A percentile compares a stretch with the other conserved stretches of the same genome.
Conservation (phyloP, 2,113 vertebrate species). For the Epinephelus cyanopodus region DNA sequence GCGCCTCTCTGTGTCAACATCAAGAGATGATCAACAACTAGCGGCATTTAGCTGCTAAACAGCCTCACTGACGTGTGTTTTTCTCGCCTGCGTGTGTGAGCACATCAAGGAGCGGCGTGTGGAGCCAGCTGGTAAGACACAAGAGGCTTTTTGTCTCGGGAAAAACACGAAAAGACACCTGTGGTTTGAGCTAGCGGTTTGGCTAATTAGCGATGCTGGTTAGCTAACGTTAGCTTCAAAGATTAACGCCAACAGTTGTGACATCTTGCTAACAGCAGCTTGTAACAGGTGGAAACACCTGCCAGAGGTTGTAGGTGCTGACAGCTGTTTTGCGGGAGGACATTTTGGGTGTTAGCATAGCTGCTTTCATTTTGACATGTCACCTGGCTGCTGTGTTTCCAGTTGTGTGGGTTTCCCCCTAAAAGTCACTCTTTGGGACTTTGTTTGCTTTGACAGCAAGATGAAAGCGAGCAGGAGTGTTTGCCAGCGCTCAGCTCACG, state of each 20-base stretch:
- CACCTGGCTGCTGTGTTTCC: no score
- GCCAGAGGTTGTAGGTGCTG: background rate
- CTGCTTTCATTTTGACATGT: constrained; percentile 14
- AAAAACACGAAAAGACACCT: constrained; percentile 8
- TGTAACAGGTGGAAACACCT: background rate
- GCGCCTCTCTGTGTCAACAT: constrained; percentile 50
- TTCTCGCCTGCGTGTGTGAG: background rate
- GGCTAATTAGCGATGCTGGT: constrained; percentile 14
- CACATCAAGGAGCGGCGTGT: fast-evolving
- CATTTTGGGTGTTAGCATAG: fast-evolving
- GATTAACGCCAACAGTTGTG: background rate
- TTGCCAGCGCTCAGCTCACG: background rate
- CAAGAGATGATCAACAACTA: constrained; percentile 18
- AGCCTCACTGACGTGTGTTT: fast-evolving
- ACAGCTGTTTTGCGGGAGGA: fast-evolving
- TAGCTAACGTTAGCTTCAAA: constrained; percentile 16
- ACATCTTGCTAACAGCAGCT: background rate
- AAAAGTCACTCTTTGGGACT: background rate
- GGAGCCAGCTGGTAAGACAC: constrained; percentile 16
- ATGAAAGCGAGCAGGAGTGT: background rate
- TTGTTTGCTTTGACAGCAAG: background rate
- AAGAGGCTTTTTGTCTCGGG: background rate
- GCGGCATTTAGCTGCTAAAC: background rate
- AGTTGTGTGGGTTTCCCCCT: background rate
- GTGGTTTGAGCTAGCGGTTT: constrained; percentile 23